These are phyloP conservation scores for Chorisops tibialis DNA, from an alignment of 2,888 invertebrate genomes.

Conservation along the genomic window DNA sequence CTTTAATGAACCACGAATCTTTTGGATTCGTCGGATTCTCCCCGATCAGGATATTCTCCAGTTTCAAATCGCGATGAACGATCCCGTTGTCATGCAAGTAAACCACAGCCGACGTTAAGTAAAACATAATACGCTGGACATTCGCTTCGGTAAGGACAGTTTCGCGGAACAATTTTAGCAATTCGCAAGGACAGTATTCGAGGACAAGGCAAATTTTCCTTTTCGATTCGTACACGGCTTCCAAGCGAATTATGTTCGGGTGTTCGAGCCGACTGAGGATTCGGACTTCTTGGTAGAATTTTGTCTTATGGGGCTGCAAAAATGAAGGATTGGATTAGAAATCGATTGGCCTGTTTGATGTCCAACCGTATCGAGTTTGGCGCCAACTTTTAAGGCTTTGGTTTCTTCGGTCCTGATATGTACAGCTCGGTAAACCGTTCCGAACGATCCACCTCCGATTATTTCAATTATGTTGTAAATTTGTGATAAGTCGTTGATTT, in stretches of 20 bases:
- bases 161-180: conserved; percentile 1
- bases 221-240: conserved; percentile 18
- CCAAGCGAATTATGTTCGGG: conserved; percentile 15
- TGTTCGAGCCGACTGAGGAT: conserved; percentile 13
- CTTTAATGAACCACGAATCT: conserved; percentile 22
- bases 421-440: conserved; percentile 19
- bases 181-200: conserved; percentile 19
- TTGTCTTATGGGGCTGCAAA: neutral
- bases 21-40: conserved; percentile 7
- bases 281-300: conserved; percentile 16
- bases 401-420: conserved; percentile 1
- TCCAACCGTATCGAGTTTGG: conserved; percentile 1
- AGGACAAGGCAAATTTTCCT: conserved; percentile 17
- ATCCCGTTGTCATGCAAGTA: conserved; percentile 16
- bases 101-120: conserved; percentile 8
- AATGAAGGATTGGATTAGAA: no score
- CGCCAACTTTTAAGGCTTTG: conserved; percentile 19
- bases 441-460: conserved; percentile 20
- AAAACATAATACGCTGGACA: conserved; percentile 7
- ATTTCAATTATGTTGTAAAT: conserved; percentile 13
- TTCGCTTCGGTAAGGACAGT: neutral
- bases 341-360: no score
- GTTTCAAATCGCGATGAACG: conserved; percentile 26
- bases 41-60: conserved; percentile 25
- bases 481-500: conserved; percentile 5